These are phyloP conservation scores for Virgularia gustaviana DNA, from an alignment of 92 coral and sea anemone species.

Conservation along the genomic window DNA sequence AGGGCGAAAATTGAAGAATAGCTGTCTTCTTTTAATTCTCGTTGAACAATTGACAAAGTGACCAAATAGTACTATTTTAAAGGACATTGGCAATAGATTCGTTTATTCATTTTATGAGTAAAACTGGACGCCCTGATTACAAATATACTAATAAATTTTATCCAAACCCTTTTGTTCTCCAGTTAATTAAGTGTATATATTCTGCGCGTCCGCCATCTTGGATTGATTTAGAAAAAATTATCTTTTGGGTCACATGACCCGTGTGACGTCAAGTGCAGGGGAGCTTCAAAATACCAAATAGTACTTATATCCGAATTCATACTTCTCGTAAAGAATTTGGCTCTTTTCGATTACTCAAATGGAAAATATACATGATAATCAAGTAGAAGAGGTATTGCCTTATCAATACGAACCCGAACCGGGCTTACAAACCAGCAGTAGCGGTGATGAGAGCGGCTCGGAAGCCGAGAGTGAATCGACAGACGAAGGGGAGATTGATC, in stretches of 20 bases:
- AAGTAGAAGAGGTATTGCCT: no score
- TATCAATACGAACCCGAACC: constrained; percentile 40
- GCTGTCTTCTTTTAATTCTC: no score
- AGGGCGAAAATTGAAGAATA: no score
- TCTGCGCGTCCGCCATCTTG: constrained; percentile 13
- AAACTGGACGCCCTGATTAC: background rate
- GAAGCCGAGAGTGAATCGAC: constrained; percentile 18
- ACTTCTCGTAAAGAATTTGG: constrained; percentile 1
- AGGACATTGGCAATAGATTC: no score
- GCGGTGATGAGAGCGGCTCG: constrained; percentile 6
- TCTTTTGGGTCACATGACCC: constrained; percentile 19
- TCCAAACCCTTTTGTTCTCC: constrained; percentile 12
- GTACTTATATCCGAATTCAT: background rate
- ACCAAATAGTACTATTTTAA: no score
- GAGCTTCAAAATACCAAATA: background rate
- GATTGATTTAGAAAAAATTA: constrained; percentile 4
- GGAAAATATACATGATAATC: constrained; percentile 32
- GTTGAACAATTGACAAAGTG: no score
- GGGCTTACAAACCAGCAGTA: constrained; percentile 21
- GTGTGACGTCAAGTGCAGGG: background rate
- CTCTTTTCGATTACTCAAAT: constrained; percentile 2
- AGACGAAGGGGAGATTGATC: no score
- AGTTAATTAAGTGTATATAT: background rate
- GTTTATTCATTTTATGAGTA: background rate
- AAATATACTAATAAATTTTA: background rate